These are phyloP conservation scores for Drosophila tanythrix DNA, from an alignment of 2,888 invertebrate genomes.

Conservation along the genomic window DNA sequence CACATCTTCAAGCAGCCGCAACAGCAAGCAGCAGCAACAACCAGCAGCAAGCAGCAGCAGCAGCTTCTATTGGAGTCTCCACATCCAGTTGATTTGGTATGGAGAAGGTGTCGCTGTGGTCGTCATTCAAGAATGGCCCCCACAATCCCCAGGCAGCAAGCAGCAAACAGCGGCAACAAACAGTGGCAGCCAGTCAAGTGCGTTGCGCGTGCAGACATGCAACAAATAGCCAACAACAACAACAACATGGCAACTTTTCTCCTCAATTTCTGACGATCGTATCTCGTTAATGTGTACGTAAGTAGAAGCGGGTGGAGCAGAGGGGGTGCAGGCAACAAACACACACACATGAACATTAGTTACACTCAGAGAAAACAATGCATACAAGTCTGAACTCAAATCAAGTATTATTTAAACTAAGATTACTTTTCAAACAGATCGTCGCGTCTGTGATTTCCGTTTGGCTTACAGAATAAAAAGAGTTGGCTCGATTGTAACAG, in stretches of 20 bases:
- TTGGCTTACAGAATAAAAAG: neutral
- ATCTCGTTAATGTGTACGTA: slow-evolving; percentile 57
- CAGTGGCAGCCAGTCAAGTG: slow-evolving; percentile 52
- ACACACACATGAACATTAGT: neutral
- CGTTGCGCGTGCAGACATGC: slow-evolving; percentile 75
- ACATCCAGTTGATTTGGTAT: slow-evolving; percentile 66
- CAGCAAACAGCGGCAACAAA: slow-evolving; percentile 34
- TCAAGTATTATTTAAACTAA: neutral
- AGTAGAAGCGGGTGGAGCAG: slow-evolving; percentile 25
- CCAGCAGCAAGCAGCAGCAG: slow-evolving; percentile 33
- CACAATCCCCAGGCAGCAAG: slow-evolving; percentile 20
- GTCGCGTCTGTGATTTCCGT: neutral
- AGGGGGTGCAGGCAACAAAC: neutral
- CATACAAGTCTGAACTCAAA: neutral
- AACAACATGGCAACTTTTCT: slow-evolving; percentile 41
- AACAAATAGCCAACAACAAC: slow-evolving; percentile 46
- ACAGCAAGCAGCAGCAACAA: slow-evolving; percentile 12
- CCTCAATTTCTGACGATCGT: slow-evolving; percentile 57
- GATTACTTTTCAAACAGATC: neutral
- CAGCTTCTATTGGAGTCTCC: slow-evolving; percentile 67
- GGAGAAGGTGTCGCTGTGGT: slow-evolving; percentile 68
- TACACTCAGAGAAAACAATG: neutral
- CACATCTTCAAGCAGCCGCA: slow-evolving; percentile 51
- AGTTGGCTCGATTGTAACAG: neutral
- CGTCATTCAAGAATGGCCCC: slow-evolving; percentile 62